Base-by-base conservation (phyloP, 2,113 vertebrate genomes). In the Leptobrachium leishanense region DNA sequence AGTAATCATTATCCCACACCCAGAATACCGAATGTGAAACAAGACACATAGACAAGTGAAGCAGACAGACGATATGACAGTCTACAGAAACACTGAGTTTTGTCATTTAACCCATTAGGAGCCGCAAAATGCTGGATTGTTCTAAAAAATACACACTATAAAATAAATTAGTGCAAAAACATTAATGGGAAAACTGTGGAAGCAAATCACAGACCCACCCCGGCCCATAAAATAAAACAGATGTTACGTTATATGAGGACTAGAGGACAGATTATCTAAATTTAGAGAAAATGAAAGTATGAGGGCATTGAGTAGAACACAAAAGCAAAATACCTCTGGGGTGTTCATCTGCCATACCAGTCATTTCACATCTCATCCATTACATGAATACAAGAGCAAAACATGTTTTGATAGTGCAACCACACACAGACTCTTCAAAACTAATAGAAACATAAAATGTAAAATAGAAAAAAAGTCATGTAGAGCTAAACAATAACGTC, bases 311-410 rank as follows among this genome's bases (percentile, higher is more conserved):
- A 89, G 85, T 81, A 88, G 91, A 88, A 92, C 88, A 59, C 10
- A 59, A 87, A 87, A 90, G 89, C 89, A 88, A 89, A 90, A 91
- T 91, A 91, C 89, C 91, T 92, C 88, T 89, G 89, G 90, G 92
- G 89, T 88, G 88, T 85, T 89, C 90, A 85, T 91, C 89, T 86
- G 90, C 91, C 88, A 68, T 73, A 84, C 88, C 65, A 85, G 90
- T 88, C 88, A 87, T 90, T 89, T 89, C 89, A 82, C 85, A 87
- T 89, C 90, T 91, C 90, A 92, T 92, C 89, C 86, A 89, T 91
- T 90, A 89, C 83, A 85, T 83, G 88, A 90, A 89, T 88, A 90
- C 88, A 89, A 85, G 84, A 82, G 86, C 70, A 87, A 59, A 59
- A 83, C 86, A 80, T 84, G 82, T 88, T 90, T 87, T 90, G 91